Evolutionary conservation across 2,797 vertebrate genomes (phyloP).

Genomic region (Artibeus lituratus): DNA sequence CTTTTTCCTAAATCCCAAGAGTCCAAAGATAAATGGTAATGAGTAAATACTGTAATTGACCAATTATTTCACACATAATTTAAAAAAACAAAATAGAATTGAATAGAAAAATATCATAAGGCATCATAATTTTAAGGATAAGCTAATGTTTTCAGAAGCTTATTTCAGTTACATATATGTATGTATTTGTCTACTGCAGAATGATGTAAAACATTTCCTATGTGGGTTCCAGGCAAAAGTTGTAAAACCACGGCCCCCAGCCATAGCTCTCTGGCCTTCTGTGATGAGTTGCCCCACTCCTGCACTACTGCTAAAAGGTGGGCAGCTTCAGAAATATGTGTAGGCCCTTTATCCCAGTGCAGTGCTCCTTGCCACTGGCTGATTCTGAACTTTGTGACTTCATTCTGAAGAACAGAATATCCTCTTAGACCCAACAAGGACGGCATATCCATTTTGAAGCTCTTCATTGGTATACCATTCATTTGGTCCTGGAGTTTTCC

Average conservation of each 20-base stretch:
- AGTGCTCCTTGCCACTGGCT: not conserved
- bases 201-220: conserved; percentile 34
- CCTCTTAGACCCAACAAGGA: not conserved
- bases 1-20: not conserved
- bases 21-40: not conserved
- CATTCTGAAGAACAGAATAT: not conserved
- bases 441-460: not conserved
- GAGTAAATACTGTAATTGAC: conserved; percentile 11
- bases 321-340: not conserved
- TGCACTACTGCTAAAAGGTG: not conserved
- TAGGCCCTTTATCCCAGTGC: not conserved
- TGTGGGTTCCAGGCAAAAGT: not conserved
- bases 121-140: not conserved
- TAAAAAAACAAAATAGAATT: not conserved
- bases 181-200: not conserved
- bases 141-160: conserved; percentile 20
- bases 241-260: not conserved
- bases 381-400: not conserved
- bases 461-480: not conserved
- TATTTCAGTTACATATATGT: not conserved
- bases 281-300: not conserved
- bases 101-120: conserved; percentile 10
- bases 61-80: conserved; percentile 28
- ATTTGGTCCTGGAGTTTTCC: conserved; percentile 3
- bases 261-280: not conserved